These are phyloP conservation scores for Tupiocoris notatus DNA, from an alignment of 2,888 invertebrate species.

Conservation along the genomic window DNA sequence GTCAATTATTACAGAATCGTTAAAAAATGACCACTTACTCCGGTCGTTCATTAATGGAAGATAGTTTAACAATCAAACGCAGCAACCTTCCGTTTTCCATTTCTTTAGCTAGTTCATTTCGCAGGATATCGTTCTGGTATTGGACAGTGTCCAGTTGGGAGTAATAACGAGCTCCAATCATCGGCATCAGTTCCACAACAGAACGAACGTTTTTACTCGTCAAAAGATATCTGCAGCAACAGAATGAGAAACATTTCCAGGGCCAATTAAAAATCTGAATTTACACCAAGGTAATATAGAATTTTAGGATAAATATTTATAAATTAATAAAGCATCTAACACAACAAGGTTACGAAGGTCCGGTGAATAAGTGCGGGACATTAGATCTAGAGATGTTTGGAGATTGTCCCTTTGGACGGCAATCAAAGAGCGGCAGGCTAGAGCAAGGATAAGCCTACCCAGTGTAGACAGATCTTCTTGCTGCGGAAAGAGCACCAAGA, in stretches of 20 bases:
- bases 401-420: conserved; percentile 86
- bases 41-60: conserved; percentile 91
- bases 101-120: conserved; percentile 88
- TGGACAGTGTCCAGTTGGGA: conserved; percentile 90
- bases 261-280: not conserved
- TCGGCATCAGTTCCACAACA: conserved; percentile 97
- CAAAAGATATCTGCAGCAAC: conserved; percentile 66
- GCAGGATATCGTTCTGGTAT: conserved; percentile 81
- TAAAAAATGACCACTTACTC: no score
- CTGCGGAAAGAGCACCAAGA: no score
- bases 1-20: no score
- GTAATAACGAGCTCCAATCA: conserved; percentile 97
- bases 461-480: conserved; percentile 91
- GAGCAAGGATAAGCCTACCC: conserved; percentile 84
- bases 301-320: no score
- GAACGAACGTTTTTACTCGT: conserved; percentile 67
- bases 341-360: conserved; percentile 93
- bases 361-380: conserved; percentile 84
- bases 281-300: no score
- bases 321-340: no score
- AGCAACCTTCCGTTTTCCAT: conserved; percentile 92
- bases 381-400: conserved; percentile 82
- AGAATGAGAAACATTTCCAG: not conserved
- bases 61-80: conserved; percentile 85
- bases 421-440: conserved; percentile 89